Base-by-base conservation (phyloP, 2,888 invertebrate genomes). In the Sesia bembeciformis region DNA sequence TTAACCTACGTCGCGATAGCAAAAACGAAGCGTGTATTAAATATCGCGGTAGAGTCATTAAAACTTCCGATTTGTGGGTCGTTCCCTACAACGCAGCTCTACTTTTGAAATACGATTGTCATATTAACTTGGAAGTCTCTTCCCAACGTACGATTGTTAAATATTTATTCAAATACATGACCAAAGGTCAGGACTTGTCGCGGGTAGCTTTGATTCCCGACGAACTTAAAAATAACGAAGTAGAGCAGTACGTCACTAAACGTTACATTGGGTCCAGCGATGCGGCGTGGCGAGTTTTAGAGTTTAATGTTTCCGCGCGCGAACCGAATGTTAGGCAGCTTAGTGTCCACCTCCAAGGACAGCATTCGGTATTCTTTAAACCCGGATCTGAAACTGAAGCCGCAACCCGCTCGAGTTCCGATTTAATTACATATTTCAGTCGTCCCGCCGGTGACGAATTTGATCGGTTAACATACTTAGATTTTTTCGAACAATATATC, bases 21-120 rank as follows among this genome's bases (percentile, higher is more conserved):
- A 49, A 54, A 1, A 40, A 56, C 41, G 4, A 4, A 4, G 43
- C 4, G 6, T n/a, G n/a, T 5, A 43, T 43, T 43, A 43, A 43
- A 43, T 43, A 43, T 43, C n/a, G n/a, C 43, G n/a, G 7, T 43
- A 43, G n/a, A 43, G 43, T 5, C n/a, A 43, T 43, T 43, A n/a
- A 3, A 38, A 46, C 53, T 40, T 51, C 43, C 38, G 57, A 57
- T 53, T 39, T 50, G 7, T 57, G 57, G 57, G 53, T 57, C 5
- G 57, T 57, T 4, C 57, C 57, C n/a, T 57, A 57, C 50, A 55
- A 57, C 40, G 55, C 57, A 7, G 53, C 53, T 41, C 53, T 55
- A 51, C 53, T 57, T 4, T n/a, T 57, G 23, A 53, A 52, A 53
- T 57, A 57, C 49, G 53, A 57, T 49, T 42, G 42, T 39, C 57